phyloP scores from a whole-genome alignment of 2,113 vertebrate species.

The Petromus typicus region DNA sequence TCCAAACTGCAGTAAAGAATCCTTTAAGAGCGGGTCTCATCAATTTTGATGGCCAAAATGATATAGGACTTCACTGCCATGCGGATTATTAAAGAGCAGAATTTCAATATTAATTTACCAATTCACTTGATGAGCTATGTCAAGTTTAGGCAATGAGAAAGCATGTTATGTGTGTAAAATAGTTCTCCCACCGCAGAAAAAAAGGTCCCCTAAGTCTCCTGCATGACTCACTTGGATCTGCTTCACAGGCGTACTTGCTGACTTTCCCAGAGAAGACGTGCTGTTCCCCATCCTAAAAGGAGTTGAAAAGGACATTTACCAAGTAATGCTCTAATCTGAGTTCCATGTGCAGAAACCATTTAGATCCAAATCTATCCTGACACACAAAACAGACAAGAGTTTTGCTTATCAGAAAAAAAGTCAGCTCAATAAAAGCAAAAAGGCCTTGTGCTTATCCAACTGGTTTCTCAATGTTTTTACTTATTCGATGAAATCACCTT shows the following conservation, averaged over 20 bases:
- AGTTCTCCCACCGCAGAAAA: background rate
- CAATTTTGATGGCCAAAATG: conserved; percentile 3
- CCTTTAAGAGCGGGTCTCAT: background rate
- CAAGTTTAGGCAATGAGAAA: background rate
- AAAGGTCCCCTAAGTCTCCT: background rate
- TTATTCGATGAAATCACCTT: background rate
- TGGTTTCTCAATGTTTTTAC: background rate
- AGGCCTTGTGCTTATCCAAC: background rate
- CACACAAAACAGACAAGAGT: background rate
- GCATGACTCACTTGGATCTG: conserved; percentile 85
- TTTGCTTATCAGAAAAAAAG: conserved; percentile 14
- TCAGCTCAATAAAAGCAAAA: conserved; percentile 42
- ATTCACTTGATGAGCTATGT: background rate
- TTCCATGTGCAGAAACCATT: conserved; percentile 10
- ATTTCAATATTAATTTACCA: background rate
- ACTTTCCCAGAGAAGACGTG: conserved; percentile 24
- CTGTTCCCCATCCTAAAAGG: conserved; percentile 84
- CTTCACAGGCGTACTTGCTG: conserved; percentile 62
- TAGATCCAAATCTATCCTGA: background rate
- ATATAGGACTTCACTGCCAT: background rate
- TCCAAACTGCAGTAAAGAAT: background rate
- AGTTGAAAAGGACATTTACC: conserved; percentile 23
- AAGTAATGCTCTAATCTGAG: background rate
- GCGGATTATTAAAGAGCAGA: background rate
- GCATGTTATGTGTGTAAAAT: background rate